Evolutionary conservation across 1,140 invertebrate genomes (phyloP).

Genomic region (Littorina saxatilis): DNA sequence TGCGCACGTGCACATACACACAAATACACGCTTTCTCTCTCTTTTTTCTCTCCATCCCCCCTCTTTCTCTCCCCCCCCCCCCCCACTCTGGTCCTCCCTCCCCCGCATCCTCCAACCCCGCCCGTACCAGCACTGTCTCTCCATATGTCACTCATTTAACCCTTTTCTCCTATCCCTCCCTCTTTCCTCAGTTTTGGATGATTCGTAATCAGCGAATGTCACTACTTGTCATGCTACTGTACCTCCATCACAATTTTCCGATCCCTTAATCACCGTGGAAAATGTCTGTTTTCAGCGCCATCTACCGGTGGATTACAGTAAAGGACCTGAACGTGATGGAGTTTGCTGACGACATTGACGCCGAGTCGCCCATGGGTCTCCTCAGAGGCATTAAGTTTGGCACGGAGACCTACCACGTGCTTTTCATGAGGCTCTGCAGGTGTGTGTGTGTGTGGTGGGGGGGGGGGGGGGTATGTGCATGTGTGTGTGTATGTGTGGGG

Average conservation of each 20-base stretch:
- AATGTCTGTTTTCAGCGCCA: slow-evolving; percentile 82
- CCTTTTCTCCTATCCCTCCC: too few species aligned
- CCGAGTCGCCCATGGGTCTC: slow-evolving; percentile 96
- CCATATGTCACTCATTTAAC: too few species aligned
- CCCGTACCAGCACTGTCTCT: too few species aligned
- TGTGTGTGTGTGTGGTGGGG: slow-evolving; percentile 56
- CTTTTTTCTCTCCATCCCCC: too few species aligned
- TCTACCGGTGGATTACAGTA: slow-evolving; percentile 99
- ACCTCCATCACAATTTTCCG: background rate
- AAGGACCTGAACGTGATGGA: slow-evolving; percentile 99
- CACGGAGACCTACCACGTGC: slow-evolving; percentile 99
- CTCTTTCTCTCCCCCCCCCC: too few species aligned
- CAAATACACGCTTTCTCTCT: slow-evolving; percentile 14
- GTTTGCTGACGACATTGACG: slow-evolving; percentile 92
- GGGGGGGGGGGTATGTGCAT: slow-evolving; percentile 78
- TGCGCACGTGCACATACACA: background rate
- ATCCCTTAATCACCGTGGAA: background rate
- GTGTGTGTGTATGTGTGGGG: too few species aligned
- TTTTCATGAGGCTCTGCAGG: slow-evolving; percentile 93
- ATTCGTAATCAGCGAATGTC: too few species aligned
- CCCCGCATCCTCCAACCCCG: too few species aligned
- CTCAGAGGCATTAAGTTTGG: slow-evolving; percentile 98
- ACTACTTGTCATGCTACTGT: background rate
- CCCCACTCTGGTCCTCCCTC: too few species aligned
- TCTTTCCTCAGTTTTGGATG: too few species aligned